Evolutionary conservation across 2,797 vertebrate species (phyloP).

Genomic region (Pipistrellus nathusii): DNA sequence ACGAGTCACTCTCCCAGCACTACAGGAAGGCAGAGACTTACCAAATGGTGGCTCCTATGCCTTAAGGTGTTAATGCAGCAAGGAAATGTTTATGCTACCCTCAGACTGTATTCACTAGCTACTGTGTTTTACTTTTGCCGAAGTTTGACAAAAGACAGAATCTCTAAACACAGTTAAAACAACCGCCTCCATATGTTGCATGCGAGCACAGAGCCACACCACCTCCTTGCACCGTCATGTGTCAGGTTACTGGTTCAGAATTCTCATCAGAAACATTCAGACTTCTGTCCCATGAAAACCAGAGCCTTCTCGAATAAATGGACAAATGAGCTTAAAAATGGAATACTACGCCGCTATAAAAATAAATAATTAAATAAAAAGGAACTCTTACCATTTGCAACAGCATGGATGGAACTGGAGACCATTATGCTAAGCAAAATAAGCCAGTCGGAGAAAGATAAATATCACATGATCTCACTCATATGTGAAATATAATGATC

Average conservation of each 20-base stretch:
- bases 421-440: too few species aligned
- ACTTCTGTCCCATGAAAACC: background rate
- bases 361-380: too few species aligned
- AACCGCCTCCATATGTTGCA: background rate
- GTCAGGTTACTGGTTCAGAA: background rate
- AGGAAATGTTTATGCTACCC: background rate
- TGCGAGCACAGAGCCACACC: background rate
- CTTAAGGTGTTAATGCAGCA: background rate
- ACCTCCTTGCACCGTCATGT: accelerated
- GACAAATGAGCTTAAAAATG: background rate
- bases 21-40: background rate
- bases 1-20: background rate
- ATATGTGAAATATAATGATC: too few species aligned
- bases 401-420: too few species aligned
- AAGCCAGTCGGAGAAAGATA: too few species aligned
- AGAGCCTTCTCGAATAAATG: background rate
- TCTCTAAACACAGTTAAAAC: background rate
- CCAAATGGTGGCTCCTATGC: background rate
- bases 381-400: too few species aligned
- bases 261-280: background rate
- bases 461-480: too few species aligned
- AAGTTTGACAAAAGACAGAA: slow-evolving; percentile 17
- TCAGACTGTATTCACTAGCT: background rate
- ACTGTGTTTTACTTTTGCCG: slow-evolving; percentile 22
- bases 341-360: too few species aligned